A percentile compares a stretch with the other conserved stretches of the same genome.
Conservation (phyloP, 2,797 vertebrate species). For the Podarcis lilfordi region DNA sequence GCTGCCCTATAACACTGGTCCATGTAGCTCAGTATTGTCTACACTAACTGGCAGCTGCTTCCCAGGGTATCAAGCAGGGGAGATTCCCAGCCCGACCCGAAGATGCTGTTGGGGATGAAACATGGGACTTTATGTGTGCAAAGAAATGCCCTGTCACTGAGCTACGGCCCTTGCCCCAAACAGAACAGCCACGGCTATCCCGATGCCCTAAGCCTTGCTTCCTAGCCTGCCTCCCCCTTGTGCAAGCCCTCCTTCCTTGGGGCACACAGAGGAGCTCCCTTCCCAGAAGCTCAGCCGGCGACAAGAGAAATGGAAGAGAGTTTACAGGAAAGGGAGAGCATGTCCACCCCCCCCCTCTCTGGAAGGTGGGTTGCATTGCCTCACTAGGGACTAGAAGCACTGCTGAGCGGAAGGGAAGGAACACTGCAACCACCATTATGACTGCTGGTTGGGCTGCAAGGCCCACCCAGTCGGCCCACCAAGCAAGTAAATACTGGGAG, state of each 20-base stretch:
- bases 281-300: slow-evolving; percentile 2
- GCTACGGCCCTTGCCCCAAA: too few relatives aligned
- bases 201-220: neutral
- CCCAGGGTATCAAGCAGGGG: too few relatives aligned
- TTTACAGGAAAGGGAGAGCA: neutral
- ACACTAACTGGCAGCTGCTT: too few relatives aligned
- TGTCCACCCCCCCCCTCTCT: neutral
- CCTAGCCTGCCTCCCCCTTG: neutral
- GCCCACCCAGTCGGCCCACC: neutral
- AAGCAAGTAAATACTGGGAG: neutral
- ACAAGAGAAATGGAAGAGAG: neutral
- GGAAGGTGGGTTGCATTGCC: neutral
- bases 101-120: too few relatives aligned
- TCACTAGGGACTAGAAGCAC: neutral
- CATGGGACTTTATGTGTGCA: too few relatives aligned
- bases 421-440: too few relatives aligned
- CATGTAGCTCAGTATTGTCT: too few relatives aligned
- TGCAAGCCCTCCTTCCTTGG: neutral
- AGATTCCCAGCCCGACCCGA: too few relatives aligned
- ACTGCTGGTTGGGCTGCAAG: neutral
- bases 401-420: neutral
- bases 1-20: too few relatives aligned
- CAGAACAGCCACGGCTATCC: neutral
- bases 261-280: neutral
- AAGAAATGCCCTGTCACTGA: too few relatives aligned